phyloP scores from a whole-genome alignment of 1,140 invertebrate genomes.

The Chionoecetes opilio region DNA sequence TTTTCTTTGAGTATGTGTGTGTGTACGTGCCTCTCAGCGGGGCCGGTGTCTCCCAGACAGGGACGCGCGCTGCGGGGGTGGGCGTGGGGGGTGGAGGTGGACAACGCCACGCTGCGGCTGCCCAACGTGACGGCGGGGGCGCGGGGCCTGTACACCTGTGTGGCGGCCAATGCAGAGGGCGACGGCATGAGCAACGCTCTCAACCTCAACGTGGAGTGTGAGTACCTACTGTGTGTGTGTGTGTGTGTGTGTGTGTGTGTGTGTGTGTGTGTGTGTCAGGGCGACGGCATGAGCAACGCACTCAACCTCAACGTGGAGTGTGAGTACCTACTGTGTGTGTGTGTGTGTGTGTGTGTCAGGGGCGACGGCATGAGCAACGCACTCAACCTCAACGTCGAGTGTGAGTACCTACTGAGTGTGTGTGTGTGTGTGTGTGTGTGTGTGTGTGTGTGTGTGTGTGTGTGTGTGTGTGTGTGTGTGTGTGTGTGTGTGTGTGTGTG shows the following conservation, averaged over 20 bases:
- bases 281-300: slow-evolving; percentile 7
- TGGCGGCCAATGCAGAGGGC: slow-evolving; percentile 58
- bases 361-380: slow-evolving; percentile 20
- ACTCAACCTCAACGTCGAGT: slow-evolving; percentile 31
- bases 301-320: slow-evolving; percentile 37
- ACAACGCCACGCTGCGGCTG: slow-evolving; percentile 58
- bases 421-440: no score
- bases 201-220: slow-evolving; percentile 65
- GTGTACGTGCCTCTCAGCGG: no score
- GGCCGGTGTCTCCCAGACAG: slow-evolving; percentile 35
- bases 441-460: no score
- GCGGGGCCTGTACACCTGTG: slow-evolving; percentile 66
- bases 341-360: no score
- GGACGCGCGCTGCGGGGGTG: slow-evolving; percentile 53
- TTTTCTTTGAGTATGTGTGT: no score
- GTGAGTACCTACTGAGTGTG: background rate
- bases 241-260: background rate
- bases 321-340: slow-evolving; percentile 5
- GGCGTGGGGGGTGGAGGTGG: slow-evolving; percentile 48
- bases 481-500: no score
- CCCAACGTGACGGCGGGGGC: slow-evolving; percentile 60
- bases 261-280: background rate
- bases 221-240: slow-evolving; percentile 8
- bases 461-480: no score
- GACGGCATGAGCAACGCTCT: slow-evolving; percentile 68